Conservation (phyloP, 1,140 invertebrate genomes). For the Solen grandis region DNA sequence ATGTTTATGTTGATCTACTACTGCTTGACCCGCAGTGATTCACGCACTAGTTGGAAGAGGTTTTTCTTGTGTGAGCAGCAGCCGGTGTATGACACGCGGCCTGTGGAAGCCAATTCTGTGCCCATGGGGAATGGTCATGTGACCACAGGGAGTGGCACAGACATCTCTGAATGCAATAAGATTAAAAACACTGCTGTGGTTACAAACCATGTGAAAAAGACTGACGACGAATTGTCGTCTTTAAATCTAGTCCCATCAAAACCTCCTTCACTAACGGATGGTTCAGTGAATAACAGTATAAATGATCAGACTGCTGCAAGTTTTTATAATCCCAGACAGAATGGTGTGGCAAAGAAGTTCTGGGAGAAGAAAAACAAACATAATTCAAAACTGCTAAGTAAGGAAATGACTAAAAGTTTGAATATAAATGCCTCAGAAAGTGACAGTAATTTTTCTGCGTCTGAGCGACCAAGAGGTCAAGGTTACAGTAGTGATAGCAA, state of each 20-base stretch:
- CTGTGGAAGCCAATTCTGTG: constrained; percentile 58
- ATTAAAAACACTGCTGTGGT: constrained; percentile 15
- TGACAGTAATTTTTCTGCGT: constrained; percentile 65
- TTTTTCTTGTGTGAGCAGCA: constrained; percentile 71
- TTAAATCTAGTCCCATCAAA: constrained; percentile 77
- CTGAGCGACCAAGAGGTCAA: constrained; percentile 65
- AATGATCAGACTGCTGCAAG: constrained; percentile 79
- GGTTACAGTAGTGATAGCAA: constrained; percentile 67
- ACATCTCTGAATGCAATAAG: constrained; percentile 41
- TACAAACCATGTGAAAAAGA: constrained; percentile 53
- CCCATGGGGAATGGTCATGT: constrained; percentile 72
- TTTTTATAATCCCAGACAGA: constrained; percentile 96
- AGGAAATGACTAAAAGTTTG: constrained; percentile 74
- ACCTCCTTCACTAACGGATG: constrained; percentile 72
- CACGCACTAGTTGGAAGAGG: constrained; percentile 82
- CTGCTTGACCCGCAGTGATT: constrained; percentile 91
- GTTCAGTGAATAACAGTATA: constrained; percentile 83
- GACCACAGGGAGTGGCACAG: constrained; percentile 59
- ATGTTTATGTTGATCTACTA: constrained; percentile 93
- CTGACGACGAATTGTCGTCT: constrained; percentile 75
- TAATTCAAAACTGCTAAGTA: constrained; percentile 84
- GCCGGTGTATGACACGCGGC: constrained; percentile 62
- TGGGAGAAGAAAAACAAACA: constrained; percentile 91
- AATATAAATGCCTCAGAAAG: constrained; percentile 71
- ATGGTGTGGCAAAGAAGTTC: constrained; percentile 94